Conservation (phyloP, 1,140 invertebrate genomes). For the Trichonephila inaurata region DNA sequence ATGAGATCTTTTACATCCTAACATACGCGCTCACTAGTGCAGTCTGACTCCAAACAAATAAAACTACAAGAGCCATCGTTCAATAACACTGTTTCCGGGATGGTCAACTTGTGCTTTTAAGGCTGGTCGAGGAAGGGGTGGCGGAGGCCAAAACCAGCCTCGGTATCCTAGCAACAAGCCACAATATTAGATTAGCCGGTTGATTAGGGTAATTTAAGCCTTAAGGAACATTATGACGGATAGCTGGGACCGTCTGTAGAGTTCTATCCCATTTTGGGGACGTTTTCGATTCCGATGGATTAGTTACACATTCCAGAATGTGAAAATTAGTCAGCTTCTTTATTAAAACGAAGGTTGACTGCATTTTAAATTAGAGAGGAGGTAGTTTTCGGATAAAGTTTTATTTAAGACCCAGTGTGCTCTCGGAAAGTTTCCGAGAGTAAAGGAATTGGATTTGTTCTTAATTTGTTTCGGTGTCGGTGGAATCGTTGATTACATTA, state of each 20-base stretch:
- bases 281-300: neutral
- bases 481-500: too few relatives aligned
- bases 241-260: constrained; percentile 19
- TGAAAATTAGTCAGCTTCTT: neutral
- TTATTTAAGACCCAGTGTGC: neutral
- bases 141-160: neutral
- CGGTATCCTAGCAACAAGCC: constrained; percentile 51
- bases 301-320: neutral
- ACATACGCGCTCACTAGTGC: neutral
- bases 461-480: too few relatives aligned
- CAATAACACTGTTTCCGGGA: constrained; percentile 7
- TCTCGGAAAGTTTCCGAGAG: too few relatives aligned
- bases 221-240: constrained; percentile 31
- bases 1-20: neutral
- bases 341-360: neutral
- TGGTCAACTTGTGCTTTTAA: constrained; percentile 49
- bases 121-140: neutral
- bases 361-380: neutral
- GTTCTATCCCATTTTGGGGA: neutral
- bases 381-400: neutral
- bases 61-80: constrained; percentile 12
- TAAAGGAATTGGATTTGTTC: too few relatives aligned
- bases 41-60: neutral
- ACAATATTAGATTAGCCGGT: constrained; percentile 54
- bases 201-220: constrained; percentile 60